phyloP scores from a whole-genome alignment of 2,113 vertebrate genomes.

The Procapra przewalskii region DNA sequence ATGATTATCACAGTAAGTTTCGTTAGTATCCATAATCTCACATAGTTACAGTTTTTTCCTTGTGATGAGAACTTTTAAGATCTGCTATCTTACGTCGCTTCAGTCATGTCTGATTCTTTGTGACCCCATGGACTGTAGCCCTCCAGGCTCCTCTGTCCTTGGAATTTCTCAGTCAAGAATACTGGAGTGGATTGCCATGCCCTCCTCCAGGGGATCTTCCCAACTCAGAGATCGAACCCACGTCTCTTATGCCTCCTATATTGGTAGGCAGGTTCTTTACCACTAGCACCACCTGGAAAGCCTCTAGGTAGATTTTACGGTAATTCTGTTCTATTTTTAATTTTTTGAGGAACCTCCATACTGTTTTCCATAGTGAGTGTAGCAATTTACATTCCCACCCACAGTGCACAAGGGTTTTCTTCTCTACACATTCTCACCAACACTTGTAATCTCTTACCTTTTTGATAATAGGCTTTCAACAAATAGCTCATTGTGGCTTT shows the following conservation, averaged over 20 bases:
- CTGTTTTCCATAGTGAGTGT: not conserved
- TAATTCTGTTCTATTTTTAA: not conserved
- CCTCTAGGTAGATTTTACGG: not conserved
- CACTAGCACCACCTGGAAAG: not conserved
- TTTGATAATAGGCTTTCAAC: not conserved
- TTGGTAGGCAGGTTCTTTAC: not conserved
- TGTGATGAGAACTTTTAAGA: not conserved
- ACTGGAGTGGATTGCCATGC: not conserved
- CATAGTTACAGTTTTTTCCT: not conserved
- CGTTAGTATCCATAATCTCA: not conserved
- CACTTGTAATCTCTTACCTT: not conserved
- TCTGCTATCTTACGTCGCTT: not conserved
- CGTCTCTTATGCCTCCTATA: not conserved
- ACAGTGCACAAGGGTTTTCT: not conserved
- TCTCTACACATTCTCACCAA: not conserved
- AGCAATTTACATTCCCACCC: not conserved
- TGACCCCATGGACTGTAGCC: not conserved
- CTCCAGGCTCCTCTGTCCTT: not conserved
- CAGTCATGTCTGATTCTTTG: not conserved
- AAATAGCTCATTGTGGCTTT: not conserved
- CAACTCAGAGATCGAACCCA: rapidly evolving
- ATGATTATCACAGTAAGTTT: not conserved
- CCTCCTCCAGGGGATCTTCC: not conserved
- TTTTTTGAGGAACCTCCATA: not conserved
- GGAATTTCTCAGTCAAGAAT: not conserved